phyloP scores from a whole-genome alignment of 2,888 invertebrate species.

The Pristionchus exspectatus region DNA sequence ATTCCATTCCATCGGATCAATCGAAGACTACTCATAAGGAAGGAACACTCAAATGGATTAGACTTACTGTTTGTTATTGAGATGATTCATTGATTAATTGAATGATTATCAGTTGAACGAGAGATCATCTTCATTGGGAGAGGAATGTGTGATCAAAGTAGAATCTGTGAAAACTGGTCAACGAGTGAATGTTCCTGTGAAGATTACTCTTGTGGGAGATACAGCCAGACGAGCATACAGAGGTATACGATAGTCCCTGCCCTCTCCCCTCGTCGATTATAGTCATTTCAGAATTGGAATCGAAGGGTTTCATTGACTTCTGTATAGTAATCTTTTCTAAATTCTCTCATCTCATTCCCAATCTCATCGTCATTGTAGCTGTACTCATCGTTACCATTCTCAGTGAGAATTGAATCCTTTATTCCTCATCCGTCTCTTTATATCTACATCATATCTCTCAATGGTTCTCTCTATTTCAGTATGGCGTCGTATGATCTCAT shows the following conservation, averaged over 20 bases:
- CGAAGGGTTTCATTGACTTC: slow-evolving; percentile 63
- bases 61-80: neutral
- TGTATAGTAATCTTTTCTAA: slow-evolving; percentile 61
- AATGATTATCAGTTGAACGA: slow-evolving; percentile 58
- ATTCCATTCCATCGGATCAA: neutral
- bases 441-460: neutral
- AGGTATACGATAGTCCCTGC: slow-evolving; percentile 52
- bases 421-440: neutral
- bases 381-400: slow-evolving; percentile 33
- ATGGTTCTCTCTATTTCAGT: neutral
- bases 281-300: slow-evolving; percentile 1
- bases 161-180: slow-evolving; percentile 63
- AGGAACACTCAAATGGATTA: slow-evolving; percentile 37
- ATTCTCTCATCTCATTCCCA: slow-evolving; percentile 61
- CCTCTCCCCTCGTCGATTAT: neutral
- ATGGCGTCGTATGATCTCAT: neutral
- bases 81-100: neutral
- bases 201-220: slow-evolving; percentile 65
- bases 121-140: slow-evolving; percentile 62
- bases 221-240: slow-evolving; percentile 64
- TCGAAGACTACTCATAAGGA: slow-evolving; percentile 34
- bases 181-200: slow-evolving; percentile 61
- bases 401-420: neutral
- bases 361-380: slow-evolving; percentile 54
- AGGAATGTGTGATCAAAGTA: slow-evolving; percentile 60